Evolutionary conservation across 2,113 vertebrate genomes (phyloP).

Genomic region (Megaceryle torquata): DNA sequence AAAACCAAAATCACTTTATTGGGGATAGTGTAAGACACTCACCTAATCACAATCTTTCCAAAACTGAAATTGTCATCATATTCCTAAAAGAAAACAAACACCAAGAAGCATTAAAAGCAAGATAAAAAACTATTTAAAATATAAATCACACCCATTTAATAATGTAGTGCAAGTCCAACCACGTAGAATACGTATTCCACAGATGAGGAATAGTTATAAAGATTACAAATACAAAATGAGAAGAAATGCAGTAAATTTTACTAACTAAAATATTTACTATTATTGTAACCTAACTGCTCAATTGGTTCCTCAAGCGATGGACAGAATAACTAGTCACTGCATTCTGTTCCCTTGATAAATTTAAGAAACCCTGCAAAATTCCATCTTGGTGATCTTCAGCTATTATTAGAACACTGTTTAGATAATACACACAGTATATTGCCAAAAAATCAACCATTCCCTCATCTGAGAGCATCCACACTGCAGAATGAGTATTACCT

Average conservation of each 20-base stretch:
- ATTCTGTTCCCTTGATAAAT: background rate
- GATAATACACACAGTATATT: background rate
- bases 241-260: background rate
- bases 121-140: background rate
- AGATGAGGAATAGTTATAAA: background rate
- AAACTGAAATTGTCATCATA: background rate
- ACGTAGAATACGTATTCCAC: background rate
- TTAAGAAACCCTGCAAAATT: background rate
- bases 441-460: background rate
- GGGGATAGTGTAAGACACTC: background rate
- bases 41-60: background rate
- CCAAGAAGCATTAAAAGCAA: background rate
- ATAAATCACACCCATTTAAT: background rate
- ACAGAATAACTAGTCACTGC: background rate
- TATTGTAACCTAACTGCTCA: background rate
- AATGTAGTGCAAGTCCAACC: background rate
- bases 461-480: background rate
- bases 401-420: background rate
- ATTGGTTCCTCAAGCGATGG: background rate
- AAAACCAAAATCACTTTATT: background rate
- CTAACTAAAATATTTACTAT: background rate
- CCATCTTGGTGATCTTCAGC: background rate
- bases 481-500: background rate
- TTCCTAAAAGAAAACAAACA: background rate
- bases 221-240: background rate